Evolutionary conservation across 2,113 vertebrate species (phyloP), one percentile per base, ranked within the genome.

Genomic region (Steatornis caripensis): DNA sequence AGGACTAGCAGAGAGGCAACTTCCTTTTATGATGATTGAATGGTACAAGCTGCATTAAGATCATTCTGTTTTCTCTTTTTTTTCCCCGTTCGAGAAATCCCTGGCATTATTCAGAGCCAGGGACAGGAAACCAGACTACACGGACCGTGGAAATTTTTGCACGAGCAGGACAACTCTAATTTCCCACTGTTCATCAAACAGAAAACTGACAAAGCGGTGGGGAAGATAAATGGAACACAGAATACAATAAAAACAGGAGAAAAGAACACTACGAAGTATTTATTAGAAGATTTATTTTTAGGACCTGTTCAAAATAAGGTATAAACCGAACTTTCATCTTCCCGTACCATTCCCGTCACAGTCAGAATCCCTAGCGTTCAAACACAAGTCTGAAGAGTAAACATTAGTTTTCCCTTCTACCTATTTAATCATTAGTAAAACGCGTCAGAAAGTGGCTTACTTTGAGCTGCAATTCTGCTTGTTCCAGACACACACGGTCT

Each of bases 341-440:
- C 37, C 10, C 10, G 12, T 62, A 46, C 29, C 2, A 5, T 13
- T 74, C 26, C 37, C 14, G 75, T 43, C 30, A 18, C 2, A 32
- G 27, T 7, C 27, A 32, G 43, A 81, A 69, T 37, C 36, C 14
- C 43, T 11, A 68, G 39, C 51, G 46, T 23, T 57, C 66, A 66
- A 71, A 85, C 61, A 66, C 2, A 48, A 46, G 20, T 14, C 68
- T 48, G 72, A 87, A 92, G 23, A 66, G 86, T 22, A 95, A 97
- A 95, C 92, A 96, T 62, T 12, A n/a, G 5, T 2, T 89, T 96
- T 90, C 45, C 30, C 70, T 61, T 91, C 58, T 79, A 29, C 64
- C 77, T 41, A 92, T 94, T 96, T 97, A 97, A 97, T 96, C 85
- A 92, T 97, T 96, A 97, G 54, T 65, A 66, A 92, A 94, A 55